phyloP scores from a whole-genome alignment of 2,888 invertebrate genomes.

The Callyntrura sp. region DNA sequence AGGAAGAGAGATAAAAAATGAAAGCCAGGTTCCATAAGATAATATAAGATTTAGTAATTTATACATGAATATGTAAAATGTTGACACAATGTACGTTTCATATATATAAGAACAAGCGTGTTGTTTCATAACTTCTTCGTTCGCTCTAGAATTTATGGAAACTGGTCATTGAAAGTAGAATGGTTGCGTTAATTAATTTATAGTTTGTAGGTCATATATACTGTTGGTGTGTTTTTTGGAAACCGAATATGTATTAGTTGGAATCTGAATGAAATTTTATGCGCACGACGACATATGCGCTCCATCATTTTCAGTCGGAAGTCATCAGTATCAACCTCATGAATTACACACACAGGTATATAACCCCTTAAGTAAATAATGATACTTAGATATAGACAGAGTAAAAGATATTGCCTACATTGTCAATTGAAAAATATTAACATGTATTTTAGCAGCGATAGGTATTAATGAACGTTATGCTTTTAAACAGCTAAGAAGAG shows the following conservation, averaged over 20 bases:
- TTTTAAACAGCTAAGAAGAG: conserved; percentile 79
- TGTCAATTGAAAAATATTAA: background rate
- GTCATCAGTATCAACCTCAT: too few species aligned
- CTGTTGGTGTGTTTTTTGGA: too few species aligned
- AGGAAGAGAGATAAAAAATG: too few species aligned
- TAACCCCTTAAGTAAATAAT: too few species aligned
- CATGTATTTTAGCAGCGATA: conserved; percentile 6
- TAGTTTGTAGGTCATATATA: too few species aligned
- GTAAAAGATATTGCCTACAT: background rate
- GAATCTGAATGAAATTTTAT: too few species aligned
- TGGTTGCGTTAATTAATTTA: background rate
- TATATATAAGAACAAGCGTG: conserved; percentile 10
- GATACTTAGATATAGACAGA: background rate
- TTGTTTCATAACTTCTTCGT: conserved; percentile 10
- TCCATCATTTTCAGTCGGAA: too few species aligned
- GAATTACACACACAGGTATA: too few species aligned
- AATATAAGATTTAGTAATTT: too few species aligned
- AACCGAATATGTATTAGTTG: too few species aligned
- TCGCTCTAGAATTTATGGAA: background rate
- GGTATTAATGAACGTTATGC: background rate
- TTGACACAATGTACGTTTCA: conserved; percentile 26
- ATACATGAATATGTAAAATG: background rate
- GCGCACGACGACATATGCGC: too few species aligned
- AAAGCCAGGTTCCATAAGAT: too few species aligned
- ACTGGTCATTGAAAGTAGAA: background rate